Evolutionary conservation across 2,113 vertebrate genomes (phyloP), one percentile per base, ranked within the genome.

Genomic region (Anseranas semipalmata): DNA sequence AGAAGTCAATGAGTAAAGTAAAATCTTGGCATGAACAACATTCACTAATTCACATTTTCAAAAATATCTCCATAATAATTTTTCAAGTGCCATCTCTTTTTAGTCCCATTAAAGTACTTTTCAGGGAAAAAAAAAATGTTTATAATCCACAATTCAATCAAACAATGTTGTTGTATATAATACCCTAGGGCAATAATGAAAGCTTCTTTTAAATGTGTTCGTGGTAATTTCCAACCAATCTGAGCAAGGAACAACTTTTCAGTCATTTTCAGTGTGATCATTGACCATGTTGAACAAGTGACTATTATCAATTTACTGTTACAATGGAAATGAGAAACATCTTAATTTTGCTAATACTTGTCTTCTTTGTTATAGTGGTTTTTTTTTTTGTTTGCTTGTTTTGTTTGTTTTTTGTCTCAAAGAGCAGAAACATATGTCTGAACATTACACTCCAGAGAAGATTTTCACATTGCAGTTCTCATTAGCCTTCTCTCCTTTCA

Each of bases 301-400:
- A 83, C 33, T 92, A n/a, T 66, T 96, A 91, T 53, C 41, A 63
- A 89, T 87, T 68, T 87, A 70, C 86, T 89, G 28, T 92, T 95
- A 90, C 17, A 85, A 67, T 41, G 41, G n/a, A 87, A 96, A 87
- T 24, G 46, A 78, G 62, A 91, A 88, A 75, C 28, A 66, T 53
- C 66, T 84, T 35, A 15, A 6, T 93, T 85, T 96, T 88, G 27
- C 28, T 33, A 33, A 27, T 71, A 32, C 9, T 94, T 87, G 5
- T 33, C 37, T 24, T 75, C 33, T 60, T 62, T 67, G 52, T 83
- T 95, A 81, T 12, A 76, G 16, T 62, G 3, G 24, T 13, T 4
- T 8, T 45, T 50, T 72, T 9, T 6, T 6, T 8, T 5, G 9
- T 37, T 37, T 27, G 24, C n/a, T 9, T 7, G 4, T 12, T 28